These are phyloP conservation scores for Aphrophora alni DNA, from an alignment of 2,888 invertebrate species.

Conservation along the genomic window DNA sequence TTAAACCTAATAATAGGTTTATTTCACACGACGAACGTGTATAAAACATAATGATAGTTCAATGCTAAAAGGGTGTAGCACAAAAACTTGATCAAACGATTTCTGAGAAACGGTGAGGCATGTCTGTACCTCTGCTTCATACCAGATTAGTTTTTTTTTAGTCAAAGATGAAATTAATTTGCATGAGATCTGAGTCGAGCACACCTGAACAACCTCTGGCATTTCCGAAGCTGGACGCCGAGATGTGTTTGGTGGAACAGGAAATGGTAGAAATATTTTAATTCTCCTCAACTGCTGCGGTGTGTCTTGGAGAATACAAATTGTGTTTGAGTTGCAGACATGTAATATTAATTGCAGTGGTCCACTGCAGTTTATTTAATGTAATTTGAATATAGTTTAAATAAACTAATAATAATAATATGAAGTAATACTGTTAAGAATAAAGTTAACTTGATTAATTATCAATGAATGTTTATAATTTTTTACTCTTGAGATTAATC, in stretches of 20 bases:
- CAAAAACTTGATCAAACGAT: background rate
- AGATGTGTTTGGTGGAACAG: background rate
- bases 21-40: background rate
- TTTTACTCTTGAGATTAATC: no score
- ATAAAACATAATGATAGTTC: background rate
- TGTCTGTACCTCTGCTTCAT: background rate
- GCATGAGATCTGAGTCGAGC: background rate
- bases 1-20: background rate
- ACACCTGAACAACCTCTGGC: slow-evolving; percentile 9
- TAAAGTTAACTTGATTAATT: no score
- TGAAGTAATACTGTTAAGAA: no score
- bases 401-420: no score
- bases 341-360: background rate
- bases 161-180: background rate
- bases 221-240: background rate
- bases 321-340: background rate
- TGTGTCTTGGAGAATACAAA: background rate
- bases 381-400: no score
- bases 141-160: background rate
- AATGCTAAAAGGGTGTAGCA: background rate
- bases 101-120: background rate
- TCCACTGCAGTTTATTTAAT: background rate
- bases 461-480: no score
- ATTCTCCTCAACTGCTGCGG: background rate
- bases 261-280: background rate